phyloP scores from a whole-genome alignment of 2,113 vertebrate species.

The Zosterops borbonicus region DNA sequence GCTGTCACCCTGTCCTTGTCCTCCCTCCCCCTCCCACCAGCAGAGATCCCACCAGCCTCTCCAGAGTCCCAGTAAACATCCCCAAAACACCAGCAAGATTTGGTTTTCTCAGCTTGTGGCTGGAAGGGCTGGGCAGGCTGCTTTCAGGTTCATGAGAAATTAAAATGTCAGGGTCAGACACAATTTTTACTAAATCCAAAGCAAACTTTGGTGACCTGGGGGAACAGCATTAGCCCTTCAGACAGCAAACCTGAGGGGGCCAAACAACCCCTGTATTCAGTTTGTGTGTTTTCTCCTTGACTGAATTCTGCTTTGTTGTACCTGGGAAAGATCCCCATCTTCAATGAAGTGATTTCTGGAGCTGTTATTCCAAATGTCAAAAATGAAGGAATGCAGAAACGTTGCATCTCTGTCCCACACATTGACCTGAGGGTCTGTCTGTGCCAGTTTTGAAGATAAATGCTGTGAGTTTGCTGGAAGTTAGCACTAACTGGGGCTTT shows the following conservation, averaged over 20 bases:
- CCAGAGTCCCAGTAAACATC: not conserved
- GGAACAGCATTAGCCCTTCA: not conserved
- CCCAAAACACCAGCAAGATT: not conserved
- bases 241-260: not conserved
- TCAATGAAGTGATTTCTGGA: not conserved
- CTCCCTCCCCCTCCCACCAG: not conserved
- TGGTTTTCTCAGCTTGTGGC: not conserved
- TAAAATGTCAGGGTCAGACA: not conserved
- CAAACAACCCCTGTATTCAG: too few relatives aligned
- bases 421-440: rapidly evolving
- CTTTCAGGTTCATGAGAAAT: not conserved
- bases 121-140: not conserved
- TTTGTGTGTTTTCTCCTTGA: not conserved
- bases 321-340: not conserved
- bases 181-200: not conserved
- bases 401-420: not conserved
- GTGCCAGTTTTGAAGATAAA: not conserved
- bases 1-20: not conserved
- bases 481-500: not conserved
- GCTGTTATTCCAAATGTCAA: rapidly evolving
- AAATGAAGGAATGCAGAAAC: not conserved
- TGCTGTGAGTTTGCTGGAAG: not conserved
- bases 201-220: not conserved
- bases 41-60: not conserved
- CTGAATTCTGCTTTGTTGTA: not conserved